These are phyloP conservation scores for cattle (Bos taurus) DNA, from an alignment of 2,113 vertebrate genomes.

Conservation along the genomic window ARS-UCD2.0 NC_037330.1:3252501-3253000, in stretches of 20 bases:
- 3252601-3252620: neutral
- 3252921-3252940: neutral
- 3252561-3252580: neutral
- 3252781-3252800: neutral
- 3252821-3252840: neutral
- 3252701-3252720: neutral
- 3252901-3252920: neutral
- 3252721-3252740: rapidly evolving
- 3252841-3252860: neutral
- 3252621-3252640: neutral
- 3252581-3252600: neutral
- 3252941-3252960: neutral
- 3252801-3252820: neutral
- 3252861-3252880: neutral
- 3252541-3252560: neutral
- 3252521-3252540: neutral
- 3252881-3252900: neutral
- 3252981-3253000: neutral
- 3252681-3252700: neutral
- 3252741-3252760: too few relatives aligned
- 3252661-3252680: neutral
- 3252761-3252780: neutral
- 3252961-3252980: neutral
- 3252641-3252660: neutral
- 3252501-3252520: neutral